A percentile compares a stretch with the other conserved stretches of the same genome.
These are phyloP conservation scores for Pseudoips prasinana DNA, from an alignment of 2,888 invertebrate genomes.

Conservation along the genomic window DNA sequence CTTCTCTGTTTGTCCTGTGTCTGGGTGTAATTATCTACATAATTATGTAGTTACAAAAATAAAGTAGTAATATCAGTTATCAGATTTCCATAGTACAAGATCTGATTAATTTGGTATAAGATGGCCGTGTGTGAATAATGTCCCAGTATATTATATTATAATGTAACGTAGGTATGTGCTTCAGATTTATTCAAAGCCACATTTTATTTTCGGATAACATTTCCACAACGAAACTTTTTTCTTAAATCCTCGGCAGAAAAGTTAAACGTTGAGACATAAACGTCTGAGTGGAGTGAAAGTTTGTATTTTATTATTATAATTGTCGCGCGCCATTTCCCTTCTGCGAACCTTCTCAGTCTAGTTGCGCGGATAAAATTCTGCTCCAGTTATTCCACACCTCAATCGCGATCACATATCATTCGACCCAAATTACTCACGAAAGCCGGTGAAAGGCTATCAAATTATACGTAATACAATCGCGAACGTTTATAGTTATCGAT, in stretches of 20 bases:
- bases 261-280: slow-evolving; percentile 20
- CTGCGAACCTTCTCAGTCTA: slow-evolving; percentile 69
- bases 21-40: too few species aligned
- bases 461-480: slow-evolving; percentile 18
- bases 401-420: slow-evolving; percentile 70
- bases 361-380: slow-evolving; percentile 66
- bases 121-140: too few species aligned
- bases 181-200: too few species aligned
- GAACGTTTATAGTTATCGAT: slow-evolving; percentile 23
- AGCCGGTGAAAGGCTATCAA: slow-evolving; percentile 61
- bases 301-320: slow-evolving; percentile 42
- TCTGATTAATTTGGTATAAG: too few species aligned
- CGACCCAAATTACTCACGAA: slow-evolving; percentile 60
- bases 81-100: too few species aligned
- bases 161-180: too few species aligned
- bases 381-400: slow-evolving; percentile 64
- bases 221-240: too few species aligned
- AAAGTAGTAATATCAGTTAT: too few species aligned
- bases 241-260: slow-evolving; percentile 8
- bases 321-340: slow-evolving; percentile 64
- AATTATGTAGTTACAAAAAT: too few species aligned
- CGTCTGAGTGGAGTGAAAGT: slow-evolving; percentile 50
- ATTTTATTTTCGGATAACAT: too few species aligned
- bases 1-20: too few species aligned
- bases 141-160: too few species aligned